phyloP scores from a whole-genome alignment of 2,888 invertebrate species.

The Clunio marinus region DNA sequence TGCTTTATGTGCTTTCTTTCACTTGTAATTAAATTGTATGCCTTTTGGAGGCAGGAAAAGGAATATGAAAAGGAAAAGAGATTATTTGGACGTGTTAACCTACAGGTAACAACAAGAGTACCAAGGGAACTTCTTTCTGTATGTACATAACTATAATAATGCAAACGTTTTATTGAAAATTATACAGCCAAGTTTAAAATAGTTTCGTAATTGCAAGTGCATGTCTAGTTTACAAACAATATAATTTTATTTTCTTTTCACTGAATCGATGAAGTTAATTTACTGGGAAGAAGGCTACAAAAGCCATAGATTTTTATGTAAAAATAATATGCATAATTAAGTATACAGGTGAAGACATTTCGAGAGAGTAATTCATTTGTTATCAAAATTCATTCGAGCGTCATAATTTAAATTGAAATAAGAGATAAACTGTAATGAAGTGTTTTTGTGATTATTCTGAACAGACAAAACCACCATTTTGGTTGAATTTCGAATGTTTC shows the following conservation, averaged over 20 bases:
- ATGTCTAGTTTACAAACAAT: constrained; percentile 35
- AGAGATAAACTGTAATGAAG: too few relatives aligned
- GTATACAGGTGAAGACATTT: constrained; percentile 6
- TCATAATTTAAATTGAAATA: too few relatives aligned
- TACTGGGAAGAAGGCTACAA: background rate
- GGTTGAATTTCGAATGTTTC: too few relatives aligned
- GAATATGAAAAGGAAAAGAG: background rate
- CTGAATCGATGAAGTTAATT: background rate
- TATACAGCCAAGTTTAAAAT: constrained; percentile 34
- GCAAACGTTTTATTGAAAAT: constrained; percentile 36
- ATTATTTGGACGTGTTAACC: constrained; percentile 26
- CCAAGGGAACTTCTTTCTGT: background rate
- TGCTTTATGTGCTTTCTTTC: background rate
- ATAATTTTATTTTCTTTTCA: constrained; percentile 20
- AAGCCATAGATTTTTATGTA: background rate
- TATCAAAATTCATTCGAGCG: background rate
- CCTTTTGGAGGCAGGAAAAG: background rate
- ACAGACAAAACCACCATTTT: too few relatives aligned
- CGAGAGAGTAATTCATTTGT: background rate
- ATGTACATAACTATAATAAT: constrained; percentile 12
- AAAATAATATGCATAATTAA: background rate
- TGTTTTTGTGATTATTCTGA: too few relatives aligned
- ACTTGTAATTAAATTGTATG: constrained; percentile 20
- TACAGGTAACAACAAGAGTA: constrained; percentile 17
- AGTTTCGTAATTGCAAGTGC: constrained; percentile 33